Conservation (phyloP, 1,140 invertebrate species). For the Ladona fulva region DNA sequence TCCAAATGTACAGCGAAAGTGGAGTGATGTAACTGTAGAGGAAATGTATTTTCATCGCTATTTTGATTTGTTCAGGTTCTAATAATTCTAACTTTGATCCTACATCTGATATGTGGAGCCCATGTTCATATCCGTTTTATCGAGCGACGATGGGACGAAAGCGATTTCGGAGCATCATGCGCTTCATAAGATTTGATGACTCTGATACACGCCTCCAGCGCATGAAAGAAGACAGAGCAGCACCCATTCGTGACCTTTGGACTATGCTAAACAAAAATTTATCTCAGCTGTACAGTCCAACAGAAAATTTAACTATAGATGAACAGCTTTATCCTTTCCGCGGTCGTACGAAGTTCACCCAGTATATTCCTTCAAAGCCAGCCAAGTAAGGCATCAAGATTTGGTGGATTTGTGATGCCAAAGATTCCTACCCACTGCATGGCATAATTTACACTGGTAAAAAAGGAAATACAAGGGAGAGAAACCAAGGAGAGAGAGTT, state of each 20-base stretch:
- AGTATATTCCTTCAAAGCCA: too few species aligned
- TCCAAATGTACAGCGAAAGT: too few species aligned
- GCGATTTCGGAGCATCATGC: background rate
- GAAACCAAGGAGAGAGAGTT: too few species aligned
- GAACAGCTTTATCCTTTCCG: conserved; percentile 23
- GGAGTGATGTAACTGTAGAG: too few species aligned
- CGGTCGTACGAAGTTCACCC: background rate
- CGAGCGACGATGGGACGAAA: conserved; percentile 15
- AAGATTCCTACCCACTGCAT: too few species aligned
- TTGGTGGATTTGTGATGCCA: too few species aligned
- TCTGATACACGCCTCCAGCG: background rate
- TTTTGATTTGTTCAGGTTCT: conserved; percentile 19
- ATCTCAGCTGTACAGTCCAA: conserved; percentile 20
- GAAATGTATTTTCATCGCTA: too few species aligned
- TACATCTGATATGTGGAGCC: conserved; percentile 21
- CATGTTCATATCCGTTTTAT: conserved; percentile 23
- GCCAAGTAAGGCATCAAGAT: too few species aligned
- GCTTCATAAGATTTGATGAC: background rate
- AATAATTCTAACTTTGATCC: conserved; percentile 22
- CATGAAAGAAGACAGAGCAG: background rate
- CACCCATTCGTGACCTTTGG: conserved; percentile 6
- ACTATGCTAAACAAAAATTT: conserved; percentile 27
- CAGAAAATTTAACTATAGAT: conserved; percentile 24
- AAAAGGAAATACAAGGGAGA: too few species aligned
- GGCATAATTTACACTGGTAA: too few species aligned